Percentiles rank a stretch among this genome's conserved stretches.
Conservation (phyloP, 1,140 invertebrate genomes). For the Sycobia sp. region DNA sequence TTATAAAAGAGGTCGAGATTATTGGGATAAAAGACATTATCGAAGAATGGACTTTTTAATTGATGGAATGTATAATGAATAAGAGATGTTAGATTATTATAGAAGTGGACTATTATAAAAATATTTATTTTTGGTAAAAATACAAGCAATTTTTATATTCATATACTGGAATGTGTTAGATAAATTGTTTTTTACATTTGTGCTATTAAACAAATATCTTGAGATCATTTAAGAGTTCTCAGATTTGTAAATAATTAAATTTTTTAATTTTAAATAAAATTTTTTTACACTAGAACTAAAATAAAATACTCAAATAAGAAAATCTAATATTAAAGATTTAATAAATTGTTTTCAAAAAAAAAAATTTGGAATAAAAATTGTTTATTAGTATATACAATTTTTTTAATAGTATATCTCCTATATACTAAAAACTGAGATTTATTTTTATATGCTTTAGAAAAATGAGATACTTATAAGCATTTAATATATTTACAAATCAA, state of each 20-base stretch:
- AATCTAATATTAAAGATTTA: slow-evolving; percentile 1
- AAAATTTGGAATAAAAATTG: slow-evolving; percentile 17
- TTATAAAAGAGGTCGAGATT: slow-evolving; percentile 71
- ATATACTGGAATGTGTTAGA: slow-evolving; percentile 4
- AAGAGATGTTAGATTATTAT: slow-evolving; percentile 36
- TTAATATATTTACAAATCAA: too few species aligned
- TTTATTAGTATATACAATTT: too few species aligned
- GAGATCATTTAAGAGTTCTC: slow-evolving; percentile 1
- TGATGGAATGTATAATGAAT: slow-evolving; percentile 82
- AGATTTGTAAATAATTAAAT: slow-evolving; percentile 6
- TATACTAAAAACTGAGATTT: slow-evolving; percentile 27
- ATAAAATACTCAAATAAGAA: not conserved
- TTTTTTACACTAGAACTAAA: not conserved
- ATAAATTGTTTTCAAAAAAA: slow-evolving; percentile 3
- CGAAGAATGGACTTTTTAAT: slow-evolving; percentile 79
- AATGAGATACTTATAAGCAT: too few species aligned
- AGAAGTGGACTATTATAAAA: slow-evolving; percentile 16
- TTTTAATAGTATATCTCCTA: too few species aligned
- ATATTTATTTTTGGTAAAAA: slow-evolving; percentile 13
- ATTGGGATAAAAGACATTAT: slow-evolving; percentile 78
- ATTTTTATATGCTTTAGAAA: slow-evolving; percentile 34
- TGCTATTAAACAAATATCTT: slow-evolving; percentile 7
- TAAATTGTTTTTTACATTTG: slow-evolving; percentile 11
- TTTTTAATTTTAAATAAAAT: slow-evolving; percentile 6
- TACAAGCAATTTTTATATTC: slow-evolving; percentile 27